Base-by-base conservation (phyloP, 2,888 invertebrate species). In the Eubasilissa splendida region DNA sequence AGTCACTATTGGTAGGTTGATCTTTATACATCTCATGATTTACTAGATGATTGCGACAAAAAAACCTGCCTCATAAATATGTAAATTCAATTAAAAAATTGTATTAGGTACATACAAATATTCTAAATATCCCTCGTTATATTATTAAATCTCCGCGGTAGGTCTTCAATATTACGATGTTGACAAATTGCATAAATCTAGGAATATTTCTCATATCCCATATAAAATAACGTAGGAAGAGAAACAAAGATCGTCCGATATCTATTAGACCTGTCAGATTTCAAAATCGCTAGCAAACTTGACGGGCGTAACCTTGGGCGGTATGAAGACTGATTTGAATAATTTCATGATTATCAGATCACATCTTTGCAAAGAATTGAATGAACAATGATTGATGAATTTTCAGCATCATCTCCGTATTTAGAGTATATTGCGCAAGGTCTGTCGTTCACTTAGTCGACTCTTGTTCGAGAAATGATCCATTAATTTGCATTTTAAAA, bases 401-500 rank as follows among this genome's bases (percentile, higher is more conserved):
- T 54, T 54, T 14, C 52, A 71, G 54, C 11, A 11, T 54, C 54
- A 11, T 10, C 53, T 53, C 71, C 54, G 14, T 71, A 71, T 54
- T 71, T 33, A 31, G 53, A 71, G 22, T 0, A 71, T 31, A 54
- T 53, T 71, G 53, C 71, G 14, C 54, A 71, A 71, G 11, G 33
- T n/a, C 54, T 56, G 71, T 71, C 71, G 31, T 71, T 71, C 71
- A 71, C 31, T 71, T 71, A 22, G 54, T 54, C 68, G 10, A 12
- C 63, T 63, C 68, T 68, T 71, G 59, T 74, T 74, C 50, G 31
- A 14, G 31, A 53, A 53, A 74, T 50, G 59, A 74, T 74, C 74
- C 74, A 74, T 59, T 74, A 74, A 74, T 74, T 59, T 74, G 74
- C 42, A 74, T 74, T 74, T 71, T 59, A 56, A 42, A 56, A 71